A percentile compares a stretch with the other conserved stretches of the same genome.
Conservation (phyloP, 2,888 invertebrate genomes). For the Hybos culiciformis region DNA sequence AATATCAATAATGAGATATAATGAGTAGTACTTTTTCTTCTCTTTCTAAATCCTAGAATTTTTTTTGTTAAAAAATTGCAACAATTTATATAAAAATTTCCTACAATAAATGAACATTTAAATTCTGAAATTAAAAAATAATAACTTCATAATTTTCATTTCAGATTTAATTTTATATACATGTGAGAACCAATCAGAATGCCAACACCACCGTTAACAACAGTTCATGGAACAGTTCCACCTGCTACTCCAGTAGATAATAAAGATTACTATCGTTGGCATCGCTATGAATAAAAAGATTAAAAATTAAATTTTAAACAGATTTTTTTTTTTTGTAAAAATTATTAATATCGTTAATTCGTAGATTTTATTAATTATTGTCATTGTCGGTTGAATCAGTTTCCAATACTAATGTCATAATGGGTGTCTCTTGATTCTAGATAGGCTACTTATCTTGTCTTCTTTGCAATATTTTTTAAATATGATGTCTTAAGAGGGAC, state of each 20-base stretch:
- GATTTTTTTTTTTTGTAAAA: no score
- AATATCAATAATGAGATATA: neutral
- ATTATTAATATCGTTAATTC: no score
- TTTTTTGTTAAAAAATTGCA: neutral
- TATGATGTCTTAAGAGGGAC: no score
- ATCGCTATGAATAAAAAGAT: neutral
- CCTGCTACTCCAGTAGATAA: neutral
- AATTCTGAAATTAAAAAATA: neutral
- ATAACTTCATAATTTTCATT: constrained; percentile 20
- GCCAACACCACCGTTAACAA: neutral
- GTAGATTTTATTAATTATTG: no score
- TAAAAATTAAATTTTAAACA: no score
- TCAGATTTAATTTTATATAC: constrained; percentile 54
- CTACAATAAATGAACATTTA: neutral
- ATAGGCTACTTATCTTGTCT: no score
- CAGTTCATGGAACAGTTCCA: neutral
- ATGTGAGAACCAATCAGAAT: constrained; percentile 37
- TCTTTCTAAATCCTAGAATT: neutral
- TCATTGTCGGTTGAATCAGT: no score
- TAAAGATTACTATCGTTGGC: constrained; percentile 1
- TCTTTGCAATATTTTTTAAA: no score
- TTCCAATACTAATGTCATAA: no score
- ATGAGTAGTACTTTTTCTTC: neutral
- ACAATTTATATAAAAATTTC: neutral
- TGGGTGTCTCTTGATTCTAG: no score